A percentile compares a stretch with the other conserved stretches of the same genome.
Conservation (phyloP, 2,797 vertebrate species). For the Antrozous pallidus region DNA sequence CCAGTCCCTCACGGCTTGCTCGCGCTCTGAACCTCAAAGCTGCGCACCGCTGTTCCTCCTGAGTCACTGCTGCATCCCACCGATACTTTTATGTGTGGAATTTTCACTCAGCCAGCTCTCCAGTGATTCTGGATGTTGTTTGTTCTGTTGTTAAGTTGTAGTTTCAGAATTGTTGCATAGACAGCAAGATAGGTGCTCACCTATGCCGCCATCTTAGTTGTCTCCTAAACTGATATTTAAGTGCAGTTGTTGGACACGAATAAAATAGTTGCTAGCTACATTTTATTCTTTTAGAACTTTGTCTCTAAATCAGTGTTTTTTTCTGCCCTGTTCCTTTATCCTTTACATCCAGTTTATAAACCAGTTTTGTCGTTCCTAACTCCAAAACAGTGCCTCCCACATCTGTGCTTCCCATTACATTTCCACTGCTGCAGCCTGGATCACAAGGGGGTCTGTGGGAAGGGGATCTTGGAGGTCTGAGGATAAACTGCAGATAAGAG, state of each 20-base stretch:
- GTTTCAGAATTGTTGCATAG: too few species aligned
- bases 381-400: background rate
- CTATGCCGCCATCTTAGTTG: too few species aligned
- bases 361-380: background rate
- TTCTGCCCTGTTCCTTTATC: background rate
- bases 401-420: background rate
- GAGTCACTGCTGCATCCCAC: too few species aligned
- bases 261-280: background rate
- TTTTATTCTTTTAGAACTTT: background rate
- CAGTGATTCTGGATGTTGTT: too few species aligned
- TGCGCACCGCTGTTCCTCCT: too few species aligned
- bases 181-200: too few species aligned
- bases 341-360: background rate
- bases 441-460: background rate
- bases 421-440: background rate
- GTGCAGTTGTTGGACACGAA: background rate
- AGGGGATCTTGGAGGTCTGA: background rate
- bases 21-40: too few species aligned
- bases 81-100: too few species aligned
- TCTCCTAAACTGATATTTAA: background rate
- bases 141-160: too few species aligned
- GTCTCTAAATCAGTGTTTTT: background rate
- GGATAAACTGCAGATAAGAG: background rate
- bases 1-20: too few species aligned
- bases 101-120: too few species aligned